Conservation (phyloP, 2,888 invertebrate species). For the Mimumesa dahlbomi region DNA sequence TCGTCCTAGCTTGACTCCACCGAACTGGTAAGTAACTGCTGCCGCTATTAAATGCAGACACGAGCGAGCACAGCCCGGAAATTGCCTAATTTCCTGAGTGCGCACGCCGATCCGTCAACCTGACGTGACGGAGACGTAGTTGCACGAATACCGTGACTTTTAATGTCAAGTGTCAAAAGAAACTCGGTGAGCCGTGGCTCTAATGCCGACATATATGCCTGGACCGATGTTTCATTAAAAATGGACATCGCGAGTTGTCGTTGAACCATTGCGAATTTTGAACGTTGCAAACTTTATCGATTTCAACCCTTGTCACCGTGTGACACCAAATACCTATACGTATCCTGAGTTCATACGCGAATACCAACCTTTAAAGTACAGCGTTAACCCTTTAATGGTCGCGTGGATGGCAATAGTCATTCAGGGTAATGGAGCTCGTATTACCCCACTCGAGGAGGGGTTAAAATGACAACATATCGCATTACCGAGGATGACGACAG, state of each 20-base stretch:
- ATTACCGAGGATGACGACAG: no score
- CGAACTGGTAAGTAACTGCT: slow-evolving; percentile 64
- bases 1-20: slow-evolving; percentile 51
- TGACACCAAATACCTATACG: no score
- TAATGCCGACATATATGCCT: slow-evolving; percentile 34
- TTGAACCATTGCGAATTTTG: no score
- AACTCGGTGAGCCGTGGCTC: slow-evolving; percentile 48
- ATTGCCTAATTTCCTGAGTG: slow-evolving; percentile 81
- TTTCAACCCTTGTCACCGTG: no score
- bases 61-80: slow-evolving; percentile 79
- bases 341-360: no score
- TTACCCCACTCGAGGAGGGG: no score
- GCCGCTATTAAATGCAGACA: slow-evolving; percentile 79
- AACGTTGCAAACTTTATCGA: no score
- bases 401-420: no score
- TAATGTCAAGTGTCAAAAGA: slow-evolving; percentile 80
- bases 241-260: slow-evolving; percentile 2
- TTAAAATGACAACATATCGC: no score
- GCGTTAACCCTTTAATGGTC: no score
- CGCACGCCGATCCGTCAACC: slow-evolving; percentile 80
- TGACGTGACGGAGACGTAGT: slow-evolving; percentile 79
- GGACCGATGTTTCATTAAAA: slow-evolving; percentile 35
- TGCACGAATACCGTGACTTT: slow-evolving; percentile 78
- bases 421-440: no score
- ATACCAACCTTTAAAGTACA: no score